These are phyloP conservation scores for Pseudotriccus pelzelni DNA, from an alignment of 2,797 vertebrate species.

Conservation along the genomic window DNA sequence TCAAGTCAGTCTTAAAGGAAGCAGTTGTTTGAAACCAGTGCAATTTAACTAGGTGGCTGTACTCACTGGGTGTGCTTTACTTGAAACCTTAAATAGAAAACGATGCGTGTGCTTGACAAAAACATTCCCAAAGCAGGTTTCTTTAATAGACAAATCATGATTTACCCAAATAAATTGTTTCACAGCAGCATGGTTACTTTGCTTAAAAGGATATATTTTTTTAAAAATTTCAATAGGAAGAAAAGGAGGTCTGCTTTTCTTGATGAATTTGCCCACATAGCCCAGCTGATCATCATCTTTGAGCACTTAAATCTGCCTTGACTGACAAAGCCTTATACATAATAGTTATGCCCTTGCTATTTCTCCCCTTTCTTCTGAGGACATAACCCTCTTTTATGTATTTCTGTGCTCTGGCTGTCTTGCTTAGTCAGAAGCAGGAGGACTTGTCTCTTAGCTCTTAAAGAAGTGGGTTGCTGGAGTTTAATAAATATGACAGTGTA, in stretches of 20 bases:
- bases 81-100: not conserved
- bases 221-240: not conserved
- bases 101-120: not conserved
- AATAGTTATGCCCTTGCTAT: not conserved
- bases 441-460: not conserved
- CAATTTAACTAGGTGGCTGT: not conserved
- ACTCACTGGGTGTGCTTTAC: not conserved
- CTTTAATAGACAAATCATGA: not conserved
- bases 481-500: not conserved
- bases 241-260: not conserved
- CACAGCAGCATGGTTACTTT: not conserved
- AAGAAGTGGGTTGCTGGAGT: not conserved
- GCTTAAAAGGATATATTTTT: not conserved
- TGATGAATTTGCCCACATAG: not conserved
- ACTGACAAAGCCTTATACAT: not conserved
- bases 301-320: not conserved
- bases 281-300: not conserved
- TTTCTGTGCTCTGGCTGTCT: not conserved
- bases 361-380: not conserved
- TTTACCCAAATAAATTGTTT: not conserved
- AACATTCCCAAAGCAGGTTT: not conserved
- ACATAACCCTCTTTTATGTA: not conserved
- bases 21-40: not conserved
- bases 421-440: not conserved
- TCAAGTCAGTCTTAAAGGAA: constrained; percentile 2